phyloP scores from a whole-genome alignment of 53 echinoderm and acorn worm species.

The Echinometra lucunter region DNA sequence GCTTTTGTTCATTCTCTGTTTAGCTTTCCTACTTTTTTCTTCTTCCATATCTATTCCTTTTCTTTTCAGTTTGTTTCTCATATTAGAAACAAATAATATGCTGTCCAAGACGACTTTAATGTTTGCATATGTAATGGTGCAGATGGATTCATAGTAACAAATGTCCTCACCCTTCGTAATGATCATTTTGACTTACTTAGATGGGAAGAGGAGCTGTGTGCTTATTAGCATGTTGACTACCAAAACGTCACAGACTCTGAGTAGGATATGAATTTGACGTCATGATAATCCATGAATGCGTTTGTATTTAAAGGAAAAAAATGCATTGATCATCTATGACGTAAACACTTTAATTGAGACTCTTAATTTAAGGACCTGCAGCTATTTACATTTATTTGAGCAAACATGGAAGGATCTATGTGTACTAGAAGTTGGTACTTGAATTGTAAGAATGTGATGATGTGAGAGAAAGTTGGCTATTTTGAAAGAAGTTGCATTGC shows the following conservation, averaged over 20 bases:
- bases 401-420: neutral
- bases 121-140: neutral
- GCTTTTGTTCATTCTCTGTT: no score
- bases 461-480: neutral
- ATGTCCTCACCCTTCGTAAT: neutral
- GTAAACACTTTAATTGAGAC: neutral
- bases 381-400: neutral
- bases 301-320: neutral
- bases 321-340: neutral
- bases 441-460: neutral
- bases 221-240: neutral
- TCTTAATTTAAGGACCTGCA: neutral
- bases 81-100: neutral
- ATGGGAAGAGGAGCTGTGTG: neutral
- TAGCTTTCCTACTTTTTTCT: no score
- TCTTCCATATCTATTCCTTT: neutral
- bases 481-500: neutral
- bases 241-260: neutral
- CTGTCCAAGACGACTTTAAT: neutral
- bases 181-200: neutral
- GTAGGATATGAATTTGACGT: constrained; percentile 1
- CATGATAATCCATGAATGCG: neutral
- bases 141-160: neutral
- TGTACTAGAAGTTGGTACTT: no score
- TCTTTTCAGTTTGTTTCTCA: neutral